Evolutionary conservation across 2,113 vertebrate genomes (phyloP).

Genomic region (Potamarius usumacintae): DNA sequence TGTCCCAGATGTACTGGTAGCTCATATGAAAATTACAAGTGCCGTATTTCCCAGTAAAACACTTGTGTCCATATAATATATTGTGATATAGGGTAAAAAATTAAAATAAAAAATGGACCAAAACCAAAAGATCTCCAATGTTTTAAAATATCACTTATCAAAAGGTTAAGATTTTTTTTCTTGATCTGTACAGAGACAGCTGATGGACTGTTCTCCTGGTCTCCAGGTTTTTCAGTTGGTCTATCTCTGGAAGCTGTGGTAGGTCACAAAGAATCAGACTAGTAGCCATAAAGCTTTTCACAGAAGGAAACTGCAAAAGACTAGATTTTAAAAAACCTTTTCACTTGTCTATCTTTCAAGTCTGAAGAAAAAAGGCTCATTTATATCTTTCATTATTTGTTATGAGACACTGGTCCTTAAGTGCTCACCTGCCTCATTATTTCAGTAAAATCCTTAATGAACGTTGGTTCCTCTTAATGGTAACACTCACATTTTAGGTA

Average conservation of each 20-base stretch:
- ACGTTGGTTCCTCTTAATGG: not conserved
- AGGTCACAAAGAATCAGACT: not conserved
- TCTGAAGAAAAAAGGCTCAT: not conserved
- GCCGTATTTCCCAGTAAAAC: too few relatives aligned
- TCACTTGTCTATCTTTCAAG: not conserved
- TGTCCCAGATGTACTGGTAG: too few relatives aligned
- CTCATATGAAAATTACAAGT: too few relatives aligned
- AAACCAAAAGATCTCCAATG: not conserved
- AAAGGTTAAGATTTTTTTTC: not conserved
- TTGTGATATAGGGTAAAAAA: too few relatives aligned
- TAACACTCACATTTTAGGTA: not conserved
- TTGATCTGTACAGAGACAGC: not conserved
- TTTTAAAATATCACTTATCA: not conserved
- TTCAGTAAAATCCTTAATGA: not conserved
- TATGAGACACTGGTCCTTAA: not conserved
- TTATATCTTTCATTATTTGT: not conserved
- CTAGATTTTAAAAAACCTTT: not conserved
- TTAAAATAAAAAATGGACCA: not conserved
- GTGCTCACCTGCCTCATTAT: not conserved
- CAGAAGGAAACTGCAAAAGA: not conserved
- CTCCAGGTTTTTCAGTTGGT: not conserved
- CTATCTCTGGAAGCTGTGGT: not conserved
- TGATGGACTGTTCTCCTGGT: not conserved
- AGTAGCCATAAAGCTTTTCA: not conserved
- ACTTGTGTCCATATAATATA: too few relatives aligned